Evolutionary conservation across 2,113 vertebrate species (phyloP).

Genomic region (Pygoscelis adeliae): DNA sequence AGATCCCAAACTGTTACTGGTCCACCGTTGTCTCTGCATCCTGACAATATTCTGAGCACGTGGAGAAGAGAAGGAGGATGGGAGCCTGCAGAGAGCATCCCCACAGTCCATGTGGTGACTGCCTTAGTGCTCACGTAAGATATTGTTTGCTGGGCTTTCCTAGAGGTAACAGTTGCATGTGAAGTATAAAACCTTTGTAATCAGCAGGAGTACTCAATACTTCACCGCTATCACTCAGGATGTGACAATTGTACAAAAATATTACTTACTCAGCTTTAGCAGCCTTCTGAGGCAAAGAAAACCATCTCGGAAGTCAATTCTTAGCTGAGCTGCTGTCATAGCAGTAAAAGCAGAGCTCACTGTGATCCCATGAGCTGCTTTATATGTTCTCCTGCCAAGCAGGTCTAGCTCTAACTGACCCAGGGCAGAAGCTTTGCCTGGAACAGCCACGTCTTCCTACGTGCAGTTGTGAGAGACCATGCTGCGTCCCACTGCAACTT

Average conservation of each 20-base stretch:
- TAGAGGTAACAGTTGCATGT: not conserved
- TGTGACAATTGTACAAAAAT: not conserved
- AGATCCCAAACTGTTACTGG: not conserved
- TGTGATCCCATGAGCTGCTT: not conserved
- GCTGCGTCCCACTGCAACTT: not conserved
- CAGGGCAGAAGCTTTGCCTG: not conserved
- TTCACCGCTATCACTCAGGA: not conserved
- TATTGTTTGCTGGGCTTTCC: not conserved
- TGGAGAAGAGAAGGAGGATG: not conserved
- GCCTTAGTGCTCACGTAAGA: rapidly evolving
- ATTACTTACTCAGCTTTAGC: not conserved
- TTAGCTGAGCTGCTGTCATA: not conserved
- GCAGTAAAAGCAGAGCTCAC: not conserved
- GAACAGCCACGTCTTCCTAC: not conserved
- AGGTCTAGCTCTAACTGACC: not conserved
- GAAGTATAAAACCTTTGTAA: not conserved
- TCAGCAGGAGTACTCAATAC: not conserved
- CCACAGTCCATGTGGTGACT: not conserved
- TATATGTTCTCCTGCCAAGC: not conserved
- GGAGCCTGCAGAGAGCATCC: not conserved
- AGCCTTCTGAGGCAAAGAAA: not conserved
- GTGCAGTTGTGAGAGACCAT: not conserved
- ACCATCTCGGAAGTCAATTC: not conserved
- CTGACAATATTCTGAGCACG: not conserved
- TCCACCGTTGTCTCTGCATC: not conserved